These are phyloP conservation scores for Muntiacus reevesi DNA, from an alignment of 2,113 vertebrate species.

Conservation along the genomic window DNA sequence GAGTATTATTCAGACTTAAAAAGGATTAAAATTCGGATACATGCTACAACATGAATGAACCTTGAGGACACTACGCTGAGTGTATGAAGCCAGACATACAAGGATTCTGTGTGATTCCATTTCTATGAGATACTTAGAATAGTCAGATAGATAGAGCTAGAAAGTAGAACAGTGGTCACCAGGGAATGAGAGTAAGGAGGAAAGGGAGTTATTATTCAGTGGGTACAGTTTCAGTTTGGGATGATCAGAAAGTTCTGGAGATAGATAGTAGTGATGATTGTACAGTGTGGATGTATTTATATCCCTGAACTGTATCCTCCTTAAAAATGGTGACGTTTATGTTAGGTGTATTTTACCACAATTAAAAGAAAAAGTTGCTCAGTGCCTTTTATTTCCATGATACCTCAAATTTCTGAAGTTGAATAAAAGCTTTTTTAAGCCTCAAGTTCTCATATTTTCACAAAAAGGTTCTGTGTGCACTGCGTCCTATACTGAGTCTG, in stretches of 20 bases:
- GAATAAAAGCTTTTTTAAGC: background rate
- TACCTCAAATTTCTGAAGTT: slow-evolving; percentile 34
- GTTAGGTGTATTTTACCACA: background rate
- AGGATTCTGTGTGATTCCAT: background rate
- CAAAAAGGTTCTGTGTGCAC: background rate
- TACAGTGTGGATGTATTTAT: background rate
- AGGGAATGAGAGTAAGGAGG: background rate
- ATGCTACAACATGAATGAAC: background rate
- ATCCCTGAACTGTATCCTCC: background rate
- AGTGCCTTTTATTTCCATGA: background rate
- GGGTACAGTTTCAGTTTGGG: background rate
- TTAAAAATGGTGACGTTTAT: background rate
- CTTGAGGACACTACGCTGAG: background rate
- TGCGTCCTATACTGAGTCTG: background rate
- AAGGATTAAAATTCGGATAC: background rate
- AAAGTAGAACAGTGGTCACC: background rate
- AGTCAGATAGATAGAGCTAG: background rate
- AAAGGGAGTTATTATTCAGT: background rate
- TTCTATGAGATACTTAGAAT: background rate
- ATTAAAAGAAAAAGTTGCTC: background rate
- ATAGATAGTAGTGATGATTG: background rate
- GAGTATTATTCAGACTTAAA: background rate
- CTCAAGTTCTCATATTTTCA: background rate
- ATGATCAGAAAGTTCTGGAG: background rate
- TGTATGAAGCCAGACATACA: background rate